Base-by-base conservation (phyloP, 1,140 invertebrate genomes). In the Lasioglossum baleicum region DNA sequence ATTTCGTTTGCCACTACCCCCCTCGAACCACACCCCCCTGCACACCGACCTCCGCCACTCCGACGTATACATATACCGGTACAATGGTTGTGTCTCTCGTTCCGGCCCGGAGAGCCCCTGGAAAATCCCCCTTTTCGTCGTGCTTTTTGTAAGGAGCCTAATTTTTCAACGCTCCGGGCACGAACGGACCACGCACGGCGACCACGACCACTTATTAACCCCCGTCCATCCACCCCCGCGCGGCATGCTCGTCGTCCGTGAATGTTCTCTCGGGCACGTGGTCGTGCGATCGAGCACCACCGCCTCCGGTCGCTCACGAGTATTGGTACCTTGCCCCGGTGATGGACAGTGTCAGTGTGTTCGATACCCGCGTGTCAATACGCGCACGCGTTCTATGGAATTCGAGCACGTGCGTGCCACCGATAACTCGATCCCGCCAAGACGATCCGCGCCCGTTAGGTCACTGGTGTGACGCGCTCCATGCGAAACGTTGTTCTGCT, bases 101-200 rank as follows among this genome's bases (percentile, higher is more conserved):
- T 75, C 42, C 84, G 78, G 61, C 48, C 44, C 3, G 44, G 10
- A 51, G 63, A 56, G 71, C 74, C 75, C 77, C 80, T 73, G 64
- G 40, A 71, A 82, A 84, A 72, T 61, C 48, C 72, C 81, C 75
- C 69, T 80, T 87, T 81, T 77, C 85, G 65, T 63, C 83, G 78
- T 75, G 72, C 80, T 87, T 88, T 87, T 88, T 88, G 75, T 84
- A 88, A 88, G 80, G 80, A 87, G 80, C 76, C 87, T 88, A 87
- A 88, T 88, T 88, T 88, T 87, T 86, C 87, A 85, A 87, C 87
- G 86, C 80, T 83, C 86, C 56, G 67, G 68, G 71, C 69, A 65
- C 58, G 68, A 75, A 58, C 75, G 74, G 44, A 58, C 81, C 81
- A 53, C 78, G 82, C 61, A 63, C 65, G 26, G 26, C 56, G 70